Percentiles rank a stretch among this genome's conserved stretches.
phyloP scores from a whole-genome alignment of 2,888 invertebrate genomes.

The Tetropium fuscum region DNA sequence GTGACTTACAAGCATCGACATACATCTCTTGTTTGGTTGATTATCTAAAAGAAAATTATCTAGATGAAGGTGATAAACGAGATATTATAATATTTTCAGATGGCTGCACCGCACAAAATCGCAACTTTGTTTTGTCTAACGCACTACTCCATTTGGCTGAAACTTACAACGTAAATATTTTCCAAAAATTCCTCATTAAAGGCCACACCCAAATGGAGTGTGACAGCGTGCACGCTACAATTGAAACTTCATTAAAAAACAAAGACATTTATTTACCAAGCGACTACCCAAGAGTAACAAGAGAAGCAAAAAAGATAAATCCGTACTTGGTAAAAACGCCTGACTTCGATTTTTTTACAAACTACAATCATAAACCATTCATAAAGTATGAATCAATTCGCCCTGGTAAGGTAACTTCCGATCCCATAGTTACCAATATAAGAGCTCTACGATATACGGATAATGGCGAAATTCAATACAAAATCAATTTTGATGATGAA shows the following conservation, averaged over 20 bases:
- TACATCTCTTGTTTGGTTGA: constrained; percentile 43
- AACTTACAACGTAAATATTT: constrained; percentile 13
- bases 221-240: constrained; percentile 27
- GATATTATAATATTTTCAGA: not conserved
- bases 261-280: constrained; percentile 27
- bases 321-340: constrained; percentile 25
- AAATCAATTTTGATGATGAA: constrained; percentile 15
- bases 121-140: constrained; percentile 14
- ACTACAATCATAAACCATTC: constrained; percentile 7
- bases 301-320: constrained; percentile 23
- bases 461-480: constrained; percentile 13
- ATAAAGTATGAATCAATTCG: not conserved
- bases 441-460: constrained; percentile 7
- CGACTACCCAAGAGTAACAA: constrained; percentile 31
- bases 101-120: constrained; percentile 2
- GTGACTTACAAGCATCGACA: constrained; percentile 39
- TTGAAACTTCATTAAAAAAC: constrained; percentile 26
- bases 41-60: constrained; percentile 29
- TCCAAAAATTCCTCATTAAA: constrained; percentile 20
- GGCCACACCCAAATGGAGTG: constrained; percentile 34
- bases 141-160: constrained; percentile 26
- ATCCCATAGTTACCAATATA: not conserved
- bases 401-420: not conserved
- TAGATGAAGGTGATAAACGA: not conserved
- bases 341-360: constrained; percentile 29